A percentile compares a stretch with the other conserved stretches of the same genome.
These are phyloP conservation scores for Misgurnus anguillicaudatus DNA, from an alignment of 2,113 vertebrate genomes.

Conservation along the genomic window DNA sequence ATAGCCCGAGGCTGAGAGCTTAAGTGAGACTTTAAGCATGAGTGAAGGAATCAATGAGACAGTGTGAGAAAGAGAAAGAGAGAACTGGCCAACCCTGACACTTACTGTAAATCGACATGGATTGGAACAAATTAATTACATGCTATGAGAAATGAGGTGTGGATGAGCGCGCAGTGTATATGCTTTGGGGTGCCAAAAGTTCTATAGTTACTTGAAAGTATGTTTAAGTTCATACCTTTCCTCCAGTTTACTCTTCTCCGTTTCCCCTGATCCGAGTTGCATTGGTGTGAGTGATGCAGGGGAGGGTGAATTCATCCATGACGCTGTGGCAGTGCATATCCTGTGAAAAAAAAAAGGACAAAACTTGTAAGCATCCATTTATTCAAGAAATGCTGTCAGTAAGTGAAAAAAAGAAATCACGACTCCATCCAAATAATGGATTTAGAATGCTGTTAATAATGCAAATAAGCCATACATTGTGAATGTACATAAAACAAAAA, in stretches of 20 bases:
- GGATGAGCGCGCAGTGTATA: background rate
- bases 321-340: slow-evolving; percentile 45
- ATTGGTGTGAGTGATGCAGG: slow-evolving; percentile 34
- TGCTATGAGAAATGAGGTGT: background rate
- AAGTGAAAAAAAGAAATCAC: background rate
- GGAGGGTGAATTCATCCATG: slow-evolving; percentile 43
- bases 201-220: background rate
- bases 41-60: slow-evolving; percentile 30
- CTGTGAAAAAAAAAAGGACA: slow-evolving; percentile 40
- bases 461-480: too few species aligned
- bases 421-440: background rate
- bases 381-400: background rate
- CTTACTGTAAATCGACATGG: background rate
- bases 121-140: slow-evolving; percentile 29
- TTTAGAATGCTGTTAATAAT: too few species aligned
- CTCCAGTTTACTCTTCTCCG: slow-evolving; percentile 59
- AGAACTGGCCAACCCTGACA: slow-evolving; percentile 16
- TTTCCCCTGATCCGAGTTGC: slow-evolving; percentile 51
- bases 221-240: slow-evolving; percentile 61
- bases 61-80: slow-evolving; percentile 8
- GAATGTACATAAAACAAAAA: too few species aligned
- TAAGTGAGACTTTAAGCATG: slow-evolving; percentile 2
- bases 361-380: background rate
- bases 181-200: background rate
- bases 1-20: slow-evolving; percentile 24